These are phyloP conservation scores for Nixonia krombeini DNA, from an alignment of 1,140 invertebrate species.

Conservation along the genomic window DNA sequence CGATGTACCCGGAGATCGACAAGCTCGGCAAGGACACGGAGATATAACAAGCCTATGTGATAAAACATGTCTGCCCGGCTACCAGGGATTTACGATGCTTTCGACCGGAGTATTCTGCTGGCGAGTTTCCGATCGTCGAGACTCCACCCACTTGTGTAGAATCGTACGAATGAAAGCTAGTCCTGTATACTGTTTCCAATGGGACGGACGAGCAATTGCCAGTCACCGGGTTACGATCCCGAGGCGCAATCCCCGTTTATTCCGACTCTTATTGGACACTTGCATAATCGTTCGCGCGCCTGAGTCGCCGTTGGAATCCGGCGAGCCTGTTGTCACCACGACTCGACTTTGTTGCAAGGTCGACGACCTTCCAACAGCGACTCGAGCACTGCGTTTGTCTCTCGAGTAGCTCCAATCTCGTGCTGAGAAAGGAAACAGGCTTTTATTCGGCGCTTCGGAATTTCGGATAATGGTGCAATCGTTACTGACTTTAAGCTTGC, in stretches of 20 bases:
- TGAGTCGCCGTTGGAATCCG: too few species aligned
- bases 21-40: constrained; percentile 85
- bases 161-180: constrained; percentile 41
- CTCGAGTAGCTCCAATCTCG: too few species aligned
- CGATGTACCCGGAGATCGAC: constrained; percentile 84
- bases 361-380: too few species aligned
- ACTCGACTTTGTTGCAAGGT: too few species aligned
- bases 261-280: too few species aligned
- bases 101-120: constrained; percentile 22
- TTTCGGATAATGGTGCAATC: neutral
- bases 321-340: too few species aligned
- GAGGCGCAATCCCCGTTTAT: constrained; percentile 37
- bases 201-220: constrained; percentile 35
- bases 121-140: constrained; percentile 34
- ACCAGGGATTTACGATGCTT: constrained; percentile 29
- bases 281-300: too few species aligned
- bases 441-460: constrained; percentile 5
- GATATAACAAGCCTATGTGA: constrained; percentile 75
- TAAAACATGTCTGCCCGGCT: constrained; percentile 44
- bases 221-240: too few species aligned
- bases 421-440: neutral
- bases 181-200: constrained; percentile 37
- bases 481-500: constrained; percentile 23
- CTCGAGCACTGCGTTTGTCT: too few species aligned
- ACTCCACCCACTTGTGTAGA: constrained; percentile 27